Conservation (phyloP, 2,113 vertebrate genomes). For the Ibidorhyncha struthersii region DNA sequence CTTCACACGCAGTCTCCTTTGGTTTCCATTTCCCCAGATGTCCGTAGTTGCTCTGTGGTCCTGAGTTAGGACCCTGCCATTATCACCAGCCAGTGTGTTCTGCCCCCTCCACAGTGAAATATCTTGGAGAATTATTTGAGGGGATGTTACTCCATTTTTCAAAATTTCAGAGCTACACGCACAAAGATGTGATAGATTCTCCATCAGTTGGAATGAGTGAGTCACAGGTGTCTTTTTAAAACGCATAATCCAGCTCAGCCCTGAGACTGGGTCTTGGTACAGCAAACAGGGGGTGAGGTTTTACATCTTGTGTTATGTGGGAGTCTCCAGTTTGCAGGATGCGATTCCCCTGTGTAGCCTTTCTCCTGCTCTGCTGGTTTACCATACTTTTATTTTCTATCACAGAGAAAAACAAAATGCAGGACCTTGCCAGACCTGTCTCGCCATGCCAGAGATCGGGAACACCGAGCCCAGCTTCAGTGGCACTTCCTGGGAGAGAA, state of each 20-base stretch:
- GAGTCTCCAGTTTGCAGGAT: neutral
- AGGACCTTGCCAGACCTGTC: slow-evolving; percentile 62
- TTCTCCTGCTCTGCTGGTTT: neutral
- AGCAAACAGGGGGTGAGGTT: neutral
- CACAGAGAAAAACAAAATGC: slow-evolving; percentile 53
- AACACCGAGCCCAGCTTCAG: slow-evolving; percentile 67
- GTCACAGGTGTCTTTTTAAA: neutral
- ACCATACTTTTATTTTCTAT: neutral
- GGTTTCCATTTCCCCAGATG: neutral
- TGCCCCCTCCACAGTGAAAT: neutral
- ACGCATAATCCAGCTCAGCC: neutral
- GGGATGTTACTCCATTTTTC: neutral
- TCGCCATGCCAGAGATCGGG: slow-evolving; percentile 52
- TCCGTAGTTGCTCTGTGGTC: neutral
- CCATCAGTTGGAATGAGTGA: neutral
- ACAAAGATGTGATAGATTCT: neutral
- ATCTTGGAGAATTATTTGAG: neutral
- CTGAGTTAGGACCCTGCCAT: neutral
- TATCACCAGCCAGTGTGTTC: neutral
- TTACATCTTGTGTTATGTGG: neutral
- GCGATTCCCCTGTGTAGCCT: rapidly evolving
- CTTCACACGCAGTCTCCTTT: neutral
- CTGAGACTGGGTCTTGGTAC: neutral
- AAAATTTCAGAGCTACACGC: neutral
- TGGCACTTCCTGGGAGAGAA: slow-evolving; percentile 62